Percentiles rank a stretch among this genome's conserved stretches.
These are phyloP conservation scores for Aix galericulata DNA, from an alignment of 2,113 vertebrate species.

Conservation along the genomic window DNA sequence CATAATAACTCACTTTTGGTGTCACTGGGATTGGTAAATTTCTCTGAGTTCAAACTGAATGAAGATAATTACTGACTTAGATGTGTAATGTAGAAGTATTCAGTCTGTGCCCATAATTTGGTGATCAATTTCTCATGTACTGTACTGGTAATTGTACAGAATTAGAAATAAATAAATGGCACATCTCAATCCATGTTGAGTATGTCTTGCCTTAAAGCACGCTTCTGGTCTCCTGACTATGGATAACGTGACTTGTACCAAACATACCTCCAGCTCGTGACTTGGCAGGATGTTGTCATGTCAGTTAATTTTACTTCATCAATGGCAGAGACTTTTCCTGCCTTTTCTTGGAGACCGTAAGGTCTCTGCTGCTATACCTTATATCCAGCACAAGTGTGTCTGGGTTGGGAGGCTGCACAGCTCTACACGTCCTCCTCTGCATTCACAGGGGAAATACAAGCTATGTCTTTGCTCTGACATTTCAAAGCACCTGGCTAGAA, in stretches of 20 bases:
- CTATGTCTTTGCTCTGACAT: accelerated
- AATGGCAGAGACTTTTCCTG: neutral
- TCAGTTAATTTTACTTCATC: neutral
- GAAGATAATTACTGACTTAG: constrained; percentile 2
- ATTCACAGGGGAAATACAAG: neutral
- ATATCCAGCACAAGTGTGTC: neutral
- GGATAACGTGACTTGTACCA: neutral
- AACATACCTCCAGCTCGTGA: neutral
- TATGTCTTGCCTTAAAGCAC: constrained; percentile 13
- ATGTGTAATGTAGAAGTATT: constrained; percentile 13
- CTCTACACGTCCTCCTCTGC: neutral
- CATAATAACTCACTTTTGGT: neutral
- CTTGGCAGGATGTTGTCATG: neutral
- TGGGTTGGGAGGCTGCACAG: neutral
- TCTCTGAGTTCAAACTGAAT: neutral
- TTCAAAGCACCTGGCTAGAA: neutral
- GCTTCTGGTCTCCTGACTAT: neutral
- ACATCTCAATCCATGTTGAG: neutral
- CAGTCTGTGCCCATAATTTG: neutral
- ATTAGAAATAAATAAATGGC: neutral
- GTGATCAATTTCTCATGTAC: constrained; percentile 41
- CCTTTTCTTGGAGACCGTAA: neutral
- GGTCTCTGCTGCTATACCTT: neutral
- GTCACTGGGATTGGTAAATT: constrained; percentile 34
- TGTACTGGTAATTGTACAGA: constrained; percentile 15